Evolutionary conservation across 1,140 invertebrate genomes (phyloP), one percentile per base, ranked within the genome.

Genomic region (Pogonomyrmex californicus): DNA sequence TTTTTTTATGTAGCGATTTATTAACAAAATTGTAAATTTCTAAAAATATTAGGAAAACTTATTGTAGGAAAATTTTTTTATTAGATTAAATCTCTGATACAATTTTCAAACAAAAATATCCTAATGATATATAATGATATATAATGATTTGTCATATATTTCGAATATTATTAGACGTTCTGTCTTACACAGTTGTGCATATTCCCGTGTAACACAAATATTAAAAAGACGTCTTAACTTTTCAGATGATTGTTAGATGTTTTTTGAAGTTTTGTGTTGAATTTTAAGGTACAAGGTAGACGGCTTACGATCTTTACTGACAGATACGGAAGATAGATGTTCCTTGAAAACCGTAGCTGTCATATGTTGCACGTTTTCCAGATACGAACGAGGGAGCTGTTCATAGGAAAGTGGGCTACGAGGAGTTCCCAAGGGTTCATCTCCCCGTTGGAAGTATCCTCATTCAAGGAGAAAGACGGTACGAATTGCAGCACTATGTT

Each of bases 281-380:
- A 78, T 78, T 47, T 65, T 66, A 49, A 23, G 23, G 23, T 23
- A 78, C 56, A 60, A 44, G 38, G n/a, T 12, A 23, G 23, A 14
- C 2, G 41, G 51, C 38, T 60, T 33, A 38, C 23, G 7, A 49
- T 51, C 44, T 78, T 38, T 47, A 78, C 65, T 36, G 30, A 6
- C 33, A 38, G 44, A 51, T 49, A 6, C 17, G 56, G 12, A 77
- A 78, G 17, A 78, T 78, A 38, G n/a, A 78, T 78, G 60, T 78
- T 78, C 44, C 58, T 10, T 7, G 30, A 51, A 54, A 54, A 36
- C 47, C 44, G 5, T 77, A 47, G 44, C 44, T 49, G 44, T 66
- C 44, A 78, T 51, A 33, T 47, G 10, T 3, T 36, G 44, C 41
- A 51, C 33, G n/a, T 65, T 66, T 78, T 23, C 17, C 33, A 41